These are phyloP conservation scores for Salmo trutta DNA, from an alignment of 2,797 vertebrate genomes.

Conservation along the genomic window DNA sequence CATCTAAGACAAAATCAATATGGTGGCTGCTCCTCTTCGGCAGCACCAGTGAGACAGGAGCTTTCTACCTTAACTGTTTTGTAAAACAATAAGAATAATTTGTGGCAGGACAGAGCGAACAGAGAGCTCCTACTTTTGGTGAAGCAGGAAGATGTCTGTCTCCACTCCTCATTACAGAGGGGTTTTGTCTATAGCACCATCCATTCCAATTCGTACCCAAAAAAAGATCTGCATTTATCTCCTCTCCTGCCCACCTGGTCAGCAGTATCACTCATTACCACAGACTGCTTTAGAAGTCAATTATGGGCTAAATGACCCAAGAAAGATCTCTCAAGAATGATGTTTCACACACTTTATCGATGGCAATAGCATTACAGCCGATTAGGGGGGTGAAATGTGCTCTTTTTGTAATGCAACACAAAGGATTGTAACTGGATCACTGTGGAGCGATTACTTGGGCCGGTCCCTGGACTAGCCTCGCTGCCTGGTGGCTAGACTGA, in stretches of 20 bases:
- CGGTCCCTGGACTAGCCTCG: conserved; percentile 71
- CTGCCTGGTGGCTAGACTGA: conserved; percentile 67
- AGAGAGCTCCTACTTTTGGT: conserved; percentile 50
- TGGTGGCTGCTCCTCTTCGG: conserved; percentile 68
- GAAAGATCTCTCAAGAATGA: conserved; percentile 78
- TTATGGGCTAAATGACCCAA: conserved; percentile 75
- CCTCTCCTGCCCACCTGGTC: conserved; percentile 71
- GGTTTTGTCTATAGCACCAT: conserved; percentile 55
- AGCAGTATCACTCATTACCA: conserved; percentile 72
- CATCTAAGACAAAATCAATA: conserved; percentile 82
- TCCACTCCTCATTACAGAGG: conserved; percentile 67
- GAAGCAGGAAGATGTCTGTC: conserved; percentile 67
- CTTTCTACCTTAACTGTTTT: conserved; percentile 70
- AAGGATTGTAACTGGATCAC: conserved; percentile 79
- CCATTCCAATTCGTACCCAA: conserved; percentile 35
- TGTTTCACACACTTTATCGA: conserved; percentile 79
- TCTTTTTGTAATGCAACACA: conserved; percentile 84
- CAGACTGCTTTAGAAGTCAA: conserved; percentile 81
- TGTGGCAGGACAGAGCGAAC: conserved; percentile 23
- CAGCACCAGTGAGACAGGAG: conserved; percentile 47
- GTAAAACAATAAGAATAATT: no score
- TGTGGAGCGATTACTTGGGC: conserved; percentile 61
- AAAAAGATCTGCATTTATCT: conserved; percentile 2
- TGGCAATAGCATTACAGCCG: conserved; percentile 81
- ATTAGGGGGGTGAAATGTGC: conserved; percentile 81